Evolutionary conservation across 2,797 vertebrate genomes (phyloP).

Genomic region (Brachyalestes nurse): DNA sequence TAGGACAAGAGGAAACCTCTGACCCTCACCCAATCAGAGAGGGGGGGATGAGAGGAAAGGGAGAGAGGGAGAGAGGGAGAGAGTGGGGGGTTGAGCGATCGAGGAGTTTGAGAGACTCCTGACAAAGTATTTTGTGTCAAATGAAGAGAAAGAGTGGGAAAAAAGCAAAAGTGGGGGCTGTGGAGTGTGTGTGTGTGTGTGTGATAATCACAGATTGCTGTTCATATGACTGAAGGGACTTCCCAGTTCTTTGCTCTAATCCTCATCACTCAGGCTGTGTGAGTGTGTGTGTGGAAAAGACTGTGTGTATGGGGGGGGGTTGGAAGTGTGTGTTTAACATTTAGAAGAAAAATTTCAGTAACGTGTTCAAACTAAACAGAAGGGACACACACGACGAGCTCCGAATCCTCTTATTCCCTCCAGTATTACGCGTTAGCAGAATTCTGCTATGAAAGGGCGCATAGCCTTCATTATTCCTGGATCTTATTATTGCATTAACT

Average conservation of each 20-base stretch:
- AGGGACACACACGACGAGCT: too few species aligned
- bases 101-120: slow-evolving; percentile 24
- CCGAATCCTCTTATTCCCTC: too few species aligned
- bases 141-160: slow-evolving; percentile 2
- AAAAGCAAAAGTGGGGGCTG: not conserved
- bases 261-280: not conserved
- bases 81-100: not conserved
- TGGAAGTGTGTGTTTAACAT: not conserved
- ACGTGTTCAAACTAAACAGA: too few species aligned
- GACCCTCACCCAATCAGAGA: slow-evolving; percentile 48
- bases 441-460: too few species aligned
- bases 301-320: too few species aligned
- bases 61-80: not conserved
- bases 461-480: too few species aligned
- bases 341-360: too few species aligned
- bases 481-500: too few species aligned
- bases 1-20: slow-evolving; percentile 49
- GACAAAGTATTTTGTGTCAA: slow-evolving; percentile 22
- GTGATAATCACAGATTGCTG: not conserved
- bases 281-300: not conserved
- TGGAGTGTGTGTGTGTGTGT: not conserved
- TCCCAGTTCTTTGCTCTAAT: not conserved
- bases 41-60: not conserved
- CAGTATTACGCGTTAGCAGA: too few species aligned
- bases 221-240: not conserved